These are phyloP conservation scores for Chloropsis cyanopogon DNA, from an alignment of 2,113 vertebrate species.

Conservation along the genomic window DNA sequence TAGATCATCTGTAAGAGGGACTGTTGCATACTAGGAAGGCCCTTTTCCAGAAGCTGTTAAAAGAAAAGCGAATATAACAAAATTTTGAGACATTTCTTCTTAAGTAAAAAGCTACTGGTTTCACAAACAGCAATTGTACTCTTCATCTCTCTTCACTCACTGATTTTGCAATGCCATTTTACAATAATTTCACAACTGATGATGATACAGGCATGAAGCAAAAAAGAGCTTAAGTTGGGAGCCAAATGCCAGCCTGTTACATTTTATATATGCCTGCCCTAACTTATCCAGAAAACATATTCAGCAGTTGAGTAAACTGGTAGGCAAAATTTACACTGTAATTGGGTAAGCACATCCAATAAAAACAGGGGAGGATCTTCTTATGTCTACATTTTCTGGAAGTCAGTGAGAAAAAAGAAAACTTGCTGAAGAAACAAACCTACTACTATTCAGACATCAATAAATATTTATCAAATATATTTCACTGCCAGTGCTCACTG, in stretches of 20 bases:
- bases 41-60: conserved; percentile 90
- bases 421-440: conserved; percentile 26
- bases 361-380: conserved; percentile 4
- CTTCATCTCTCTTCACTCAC: not conserved
- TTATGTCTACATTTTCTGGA: not conserved
- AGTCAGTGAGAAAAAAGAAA: conserved; percentile 15
- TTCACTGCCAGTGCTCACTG: not conserved
- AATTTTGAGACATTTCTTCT: not conserved
- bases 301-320: not conserved
- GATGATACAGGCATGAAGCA: not conserved
- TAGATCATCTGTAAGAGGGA: conserved; percentile 95
- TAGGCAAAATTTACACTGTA: not conserved
- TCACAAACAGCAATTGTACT: not conserved
- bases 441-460: conserved; percentile 6
- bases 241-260: not conserved
- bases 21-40: conserved; percentile 95
- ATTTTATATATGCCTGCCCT: not conserved
- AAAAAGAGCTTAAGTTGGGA: not conserved
- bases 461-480: conserved; percentile 11
- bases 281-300: conserved; percentile 23
- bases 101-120: not conserved
- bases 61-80: not conserved
- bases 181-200: not conserved
- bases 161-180: conserved; percentile 8
- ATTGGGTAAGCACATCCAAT: not conserved